Base-by-base conservation (phyloP, 2,797 vertebrate genomes). In the Acrossocheilus wenchowensis region DNA sequence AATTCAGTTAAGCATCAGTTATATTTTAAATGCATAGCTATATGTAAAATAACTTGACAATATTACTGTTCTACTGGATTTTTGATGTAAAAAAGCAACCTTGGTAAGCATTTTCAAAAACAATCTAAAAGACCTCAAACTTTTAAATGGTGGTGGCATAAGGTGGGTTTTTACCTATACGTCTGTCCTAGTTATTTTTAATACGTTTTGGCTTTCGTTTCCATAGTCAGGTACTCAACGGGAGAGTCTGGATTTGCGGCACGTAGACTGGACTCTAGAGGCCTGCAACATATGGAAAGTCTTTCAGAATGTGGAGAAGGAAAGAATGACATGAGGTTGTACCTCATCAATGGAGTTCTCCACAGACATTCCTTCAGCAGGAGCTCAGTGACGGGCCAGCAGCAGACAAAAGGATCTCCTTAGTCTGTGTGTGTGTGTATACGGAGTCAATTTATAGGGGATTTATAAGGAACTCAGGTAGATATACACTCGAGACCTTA, bases 281-380 rank as follows among this genome's bases (percentile, higher is more conserved):
- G 43, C 43, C 64, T 62, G 41, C 15, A 82, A 66, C 79, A 85
- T 85, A 88, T 82, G 87, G 83, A 88, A 88, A 86, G 73, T 82
- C 83, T 57, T 48, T 81, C 26, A 72, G 64, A 78, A 60, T 71
- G 43, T 26, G 82, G 54, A 87, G 80, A 83, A 60, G 75, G 88
- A 83, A 87, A 88, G 64, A 81, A 88, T 83, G 81, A 89, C 71
- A 81, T 72, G 74, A 80, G 87, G 48, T 74, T 68, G 62, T 43
- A 86, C 80, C 80, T 68, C 80, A 68, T 79, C 50, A 36, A 36
- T 82, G 54, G n/a, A 81, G 60, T 68, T 77, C 60, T 77, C 75
- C 54, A 19, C 68, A 68, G 69, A 81, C 86, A 73, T 80, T 66
- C 52, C 48, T 68, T 77, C 45, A 81, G 78, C 39, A 85, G 85